phyloP scores from a whole-genome alignment of 2,888 invertebrate species.

The Acrobasis suavella region DNA sequence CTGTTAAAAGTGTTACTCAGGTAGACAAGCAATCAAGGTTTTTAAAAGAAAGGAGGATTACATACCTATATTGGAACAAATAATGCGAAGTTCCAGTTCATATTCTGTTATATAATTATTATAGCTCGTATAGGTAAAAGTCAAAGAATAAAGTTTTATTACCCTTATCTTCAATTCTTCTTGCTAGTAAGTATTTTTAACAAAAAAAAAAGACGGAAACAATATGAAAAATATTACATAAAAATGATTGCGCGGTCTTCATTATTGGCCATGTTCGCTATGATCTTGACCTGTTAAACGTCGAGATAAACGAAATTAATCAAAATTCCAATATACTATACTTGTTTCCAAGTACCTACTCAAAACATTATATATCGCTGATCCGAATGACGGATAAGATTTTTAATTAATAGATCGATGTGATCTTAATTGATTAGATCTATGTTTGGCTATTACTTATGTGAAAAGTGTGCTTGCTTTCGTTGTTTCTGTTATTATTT shows the following conservation, averaged over 20 bases:
- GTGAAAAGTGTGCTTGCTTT: neutral
- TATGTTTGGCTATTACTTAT: neutral
- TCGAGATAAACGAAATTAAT: constrained; percentile 12
- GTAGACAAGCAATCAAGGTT: too few species aligned
- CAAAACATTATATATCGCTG: constrained; percentile 5
- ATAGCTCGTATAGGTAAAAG: too few species aligned
- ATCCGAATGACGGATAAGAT: neutral
- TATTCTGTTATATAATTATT: too few species aligned
- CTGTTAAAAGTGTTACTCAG: too few species aligned
- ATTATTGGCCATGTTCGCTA: neutral
- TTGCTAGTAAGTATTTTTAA: too few species aligned
- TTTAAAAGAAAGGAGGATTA: too few species aligned
- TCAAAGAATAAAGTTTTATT: too few species aligned
- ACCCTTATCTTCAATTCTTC: too few species aligned
- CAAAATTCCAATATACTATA: constrained; percentile 8
- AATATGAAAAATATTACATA: neutral
- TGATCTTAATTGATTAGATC: neutral
- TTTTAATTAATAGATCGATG: constrained; percentile 7
- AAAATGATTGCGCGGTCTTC: neutral
- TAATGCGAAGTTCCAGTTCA: too few species aligned
- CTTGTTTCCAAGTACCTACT: neutral
- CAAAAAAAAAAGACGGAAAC: too few species aligned
- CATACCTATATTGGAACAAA: too few species aligned
- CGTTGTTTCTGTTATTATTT: too few species aligned
- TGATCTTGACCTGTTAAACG: constrained; percentile 6